Evolutionary conservation across 2,113 vertebrate species (phyloP).

Genomic region (Diadophis punctatus): DNA sequence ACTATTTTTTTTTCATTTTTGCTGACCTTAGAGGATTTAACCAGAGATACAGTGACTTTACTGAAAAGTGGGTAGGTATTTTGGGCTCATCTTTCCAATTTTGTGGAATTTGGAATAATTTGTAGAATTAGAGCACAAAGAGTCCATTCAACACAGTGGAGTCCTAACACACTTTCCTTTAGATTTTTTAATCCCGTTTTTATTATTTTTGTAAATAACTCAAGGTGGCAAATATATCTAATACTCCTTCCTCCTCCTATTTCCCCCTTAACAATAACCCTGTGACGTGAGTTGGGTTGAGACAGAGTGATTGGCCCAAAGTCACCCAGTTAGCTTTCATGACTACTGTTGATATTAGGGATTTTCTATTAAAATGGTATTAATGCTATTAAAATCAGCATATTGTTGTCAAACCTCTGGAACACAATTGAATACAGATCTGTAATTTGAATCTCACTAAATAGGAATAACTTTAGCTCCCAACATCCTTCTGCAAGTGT

Average conservation of each 20-base stretch:
- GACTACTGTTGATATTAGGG: neutral
- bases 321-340: neutral
- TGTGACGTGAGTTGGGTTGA: neutral
- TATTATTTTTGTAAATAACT: neutral
- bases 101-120: neutral
- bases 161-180: neutral
- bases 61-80: neutral
- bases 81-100: neutral
- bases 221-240: neutral
- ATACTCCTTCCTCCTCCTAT: neutral
- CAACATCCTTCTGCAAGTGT: neutral
- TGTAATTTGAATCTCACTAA: neutral
- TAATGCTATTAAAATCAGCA: neutral
- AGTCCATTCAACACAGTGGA: neutral
- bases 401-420: neutral
- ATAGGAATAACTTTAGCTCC: neutral
- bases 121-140: neutral
- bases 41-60: neutral
- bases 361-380: neutral
- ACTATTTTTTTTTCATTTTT: neutral
- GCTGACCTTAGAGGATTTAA: neutral
- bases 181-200: neutral
- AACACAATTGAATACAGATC: neutral
- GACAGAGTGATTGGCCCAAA: neutral
- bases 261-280: neutral